Conservation (phyloP, 2,888 invertebrate species). For the Octodonta nipae region DNA sequence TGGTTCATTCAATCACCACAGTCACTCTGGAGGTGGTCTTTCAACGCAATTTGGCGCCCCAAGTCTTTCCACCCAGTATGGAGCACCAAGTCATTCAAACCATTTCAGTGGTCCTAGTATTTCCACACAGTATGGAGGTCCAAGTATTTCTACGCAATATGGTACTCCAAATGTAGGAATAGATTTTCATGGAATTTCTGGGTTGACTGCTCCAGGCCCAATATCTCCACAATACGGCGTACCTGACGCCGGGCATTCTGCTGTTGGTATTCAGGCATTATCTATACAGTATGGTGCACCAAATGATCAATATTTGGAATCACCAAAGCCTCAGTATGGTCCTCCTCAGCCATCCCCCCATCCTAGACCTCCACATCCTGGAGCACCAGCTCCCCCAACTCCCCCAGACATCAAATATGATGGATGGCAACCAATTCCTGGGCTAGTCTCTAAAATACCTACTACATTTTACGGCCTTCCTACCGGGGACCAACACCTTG, state of each 20-base stretch:
- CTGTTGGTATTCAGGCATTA: no score
- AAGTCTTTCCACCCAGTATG: constrained; percentile 13
- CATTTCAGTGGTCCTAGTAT: background rate
- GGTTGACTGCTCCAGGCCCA: background rate
- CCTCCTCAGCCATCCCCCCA: constrained; percentile 47
- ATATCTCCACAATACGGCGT: constrained; percentile 6
- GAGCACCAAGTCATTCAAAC: constrained; percentile 13
- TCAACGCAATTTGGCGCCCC: constrained; percentile 2
- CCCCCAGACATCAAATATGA: constrained; percentile 66
- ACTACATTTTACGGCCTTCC: constrained; percentile 27
- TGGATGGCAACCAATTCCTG: constrained; percentile 77
- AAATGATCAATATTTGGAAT: constrained; percentile 8
- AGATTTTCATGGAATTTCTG: no score
- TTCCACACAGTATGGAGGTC: constrained; percentile 1
- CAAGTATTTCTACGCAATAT: constrained; percentile 12
- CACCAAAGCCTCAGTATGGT: constrained; percentile 33
- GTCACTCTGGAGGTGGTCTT: background rate
- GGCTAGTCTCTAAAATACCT: constrained; percentile 38
- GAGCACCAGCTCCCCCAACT: constrained; percentile 60
- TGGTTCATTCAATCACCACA: background rate
- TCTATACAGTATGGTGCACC: constrained; percentile 16
- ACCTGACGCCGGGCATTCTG: constrained; percentile 6
- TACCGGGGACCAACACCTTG: constrained; percentile 14
- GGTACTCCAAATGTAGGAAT: constrained; percentile 17
- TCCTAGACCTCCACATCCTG: constrained; percentile 47